Conservation (phyloP, 1,140 invertebrate genomes). For the Pomacea maculata region DNA sequence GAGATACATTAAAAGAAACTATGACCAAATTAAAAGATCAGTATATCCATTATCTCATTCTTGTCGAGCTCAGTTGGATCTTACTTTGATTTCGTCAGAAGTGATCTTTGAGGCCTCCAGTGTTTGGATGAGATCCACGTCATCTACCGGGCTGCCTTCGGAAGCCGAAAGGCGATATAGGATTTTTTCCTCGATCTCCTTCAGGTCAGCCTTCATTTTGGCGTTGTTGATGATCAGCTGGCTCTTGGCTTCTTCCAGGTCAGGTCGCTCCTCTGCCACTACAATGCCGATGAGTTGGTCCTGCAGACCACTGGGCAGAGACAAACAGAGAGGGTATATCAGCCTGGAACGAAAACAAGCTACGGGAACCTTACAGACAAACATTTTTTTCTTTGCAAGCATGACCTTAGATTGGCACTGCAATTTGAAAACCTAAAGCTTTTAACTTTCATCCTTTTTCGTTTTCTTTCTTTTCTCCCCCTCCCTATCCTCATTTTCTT, state of each 20-base stretch:
- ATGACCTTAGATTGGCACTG: background rate
- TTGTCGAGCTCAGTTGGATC: background rate
- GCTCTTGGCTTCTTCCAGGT: conserved; percentile 81
- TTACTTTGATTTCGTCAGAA: conserved; percentile 64
- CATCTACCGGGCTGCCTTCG: conserved; percentile 87
- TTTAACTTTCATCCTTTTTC: too few relatives aligned
- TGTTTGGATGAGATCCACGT: conserved; percentile 88
- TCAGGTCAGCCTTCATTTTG: conserved; percentile 82
- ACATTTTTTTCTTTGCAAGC: background rate
- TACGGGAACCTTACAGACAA: too few relatives aligned
- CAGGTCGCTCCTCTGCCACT: conserved; percentile 84
- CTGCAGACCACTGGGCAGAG: conserved; percentile 74
- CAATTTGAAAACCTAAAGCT: background rate
- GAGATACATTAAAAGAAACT: too few relatives aligned
- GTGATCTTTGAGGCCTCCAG: conserved; percentile 84
- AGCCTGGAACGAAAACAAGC: background rate
- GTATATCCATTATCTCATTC: background rate
- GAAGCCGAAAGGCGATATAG: conserved; percentile 81
- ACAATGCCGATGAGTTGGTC: conserved; percentile 89
- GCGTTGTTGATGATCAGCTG: conserved; percentile 86
- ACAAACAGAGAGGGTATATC: background rate
- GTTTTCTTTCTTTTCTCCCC: too few relatives aligned
- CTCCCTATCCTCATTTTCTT: background rate
- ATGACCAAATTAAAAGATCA: too few relatives aligned
- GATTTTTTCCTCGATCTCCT: conserved; percentile 87